These are phyloP conservation scores for Hydropsyche tenuis DNA, from an alignment of 1,140 invertebrate genomes.

Conservation along the genomic window DNA sequence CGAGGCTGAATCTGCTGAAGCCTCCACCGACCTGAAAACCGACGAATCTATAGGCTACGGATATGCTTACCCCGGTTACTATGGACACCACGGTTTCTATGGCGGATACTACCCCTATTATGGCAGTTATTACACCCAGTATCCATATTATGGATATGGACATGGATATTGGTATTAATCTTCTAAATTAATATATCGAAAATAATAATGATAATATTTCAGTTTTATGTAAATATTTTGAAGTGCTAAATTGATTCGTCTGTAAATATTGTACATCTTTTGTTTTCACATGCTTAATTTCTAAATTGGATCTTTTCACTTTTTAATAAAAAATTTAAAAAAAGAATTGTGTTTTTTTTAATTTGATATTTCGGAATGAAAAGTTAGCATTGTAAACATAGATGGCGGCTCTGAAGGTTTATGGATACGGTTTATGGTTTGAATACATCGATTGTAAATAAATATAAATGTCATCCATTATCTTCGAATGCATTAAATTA, in stretches of 20 bases:
- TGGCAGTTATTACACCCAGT: slow-evolving; percentile 54
- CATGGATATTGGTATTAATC: slow-evolving; percentile 56
- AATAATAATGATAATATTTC: background rate
- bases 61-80: slow-evolving; percentile 53
- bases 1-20: slow-evolving; percentile 38
- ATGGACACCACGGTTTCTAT: slow-evolving; percentile 51
- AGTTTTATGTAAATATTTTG: slow-evolving; percentile 5
- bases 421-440: no score
- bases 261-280: slow-evolving; percentile 23
- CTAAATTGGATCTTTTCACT: slow-evolving; percentile 1
- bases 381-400: no score
- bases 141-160: slow-evolving; percentile 51
- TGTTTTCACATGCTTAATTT: slow-evolving; percentile 12
- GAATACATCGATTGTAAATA: no score
- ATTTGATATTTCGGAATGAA: no score
- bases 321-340: slow-evolving; percentile 19
- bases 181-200: no score
- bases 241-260: background rate
- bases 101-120: slow-evolving; percentile 54
- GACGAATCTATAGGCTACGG: slow-evolving; percentile 53
- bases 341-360: no score
- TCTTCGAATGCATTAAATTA: no score
- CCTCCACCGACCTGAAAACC: slow-evolving; percentile 57
- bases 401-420: no score
- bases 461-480: no score